These are phyloP conservation scores for Leptopilina boulardi DNA, from an alignment of 1,140 invertebrate genomes.

Conservation along the genomic window DNA sequence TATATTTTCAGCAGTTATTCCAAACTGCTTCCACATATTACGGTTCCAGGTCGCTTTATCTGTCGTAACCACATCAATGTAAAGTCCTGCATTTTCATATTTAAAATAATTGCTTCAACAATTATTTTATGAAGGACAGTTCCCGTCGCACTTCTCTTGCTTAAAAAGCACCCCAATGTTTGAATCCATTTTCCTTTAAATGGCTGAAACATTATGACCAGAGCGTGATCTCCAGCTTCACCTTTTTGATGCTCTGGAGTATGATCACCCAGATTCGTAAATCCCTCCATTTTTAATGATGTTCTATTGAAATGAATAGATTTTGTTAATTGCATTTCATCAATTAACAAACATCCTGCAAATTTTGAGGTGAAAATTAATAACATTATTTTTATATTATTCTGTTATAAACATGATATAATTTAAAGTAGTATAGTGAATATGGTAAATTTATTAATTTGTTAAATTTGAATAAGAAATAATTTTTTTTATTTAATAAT, in stretches of 20 bases:
- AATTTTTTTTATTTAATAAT: too few species aligned
- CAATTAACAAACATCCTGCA: too few species aligned
- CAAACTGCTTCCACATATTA: slow-evolving; percentile 50
- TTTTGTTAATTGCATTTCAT: too few species aligned
- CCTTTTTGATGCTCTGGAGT: slow-evolving; percentile 49
- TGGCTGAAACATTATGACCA: slow-evolving; percentile 61
- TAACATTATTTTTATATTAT: too few species aligned
- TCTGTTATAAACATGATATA: too few species aligned
- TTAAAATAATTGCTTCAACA: slow-evolving; percentile 49
- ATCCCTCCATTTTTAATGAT: too few species aligned
- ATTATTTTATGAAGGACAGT: slow-evolving; percentile 53
- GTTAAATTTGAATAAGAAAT: too few species aligned
- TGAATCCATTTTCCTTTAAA: slow-evolving; percentile 57
- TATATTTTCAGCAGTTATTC: slow-evolving; percentile 28
- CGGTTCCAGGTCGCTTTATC: slow-evolving; percentile 53
- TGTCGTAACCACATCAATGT: slow-evolving; percentile 46
- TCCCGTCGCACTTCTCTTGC: slow-evolving; percentile 48
- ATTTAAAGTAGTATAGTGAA: too few species aligned
- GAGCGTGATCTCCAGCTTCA: slow-evolving; percentile 54
- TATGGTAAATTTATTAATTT: too few species aligned
- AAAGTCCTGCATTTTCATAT: slow-evolving; percentile 46
- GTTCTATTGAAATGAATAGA: too few species aligned
- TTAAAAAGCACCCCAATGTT: slow-evolving; percentile 55
- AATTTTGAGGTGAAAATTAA: too few species aligned
- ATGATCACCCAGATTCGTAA: too few species aligned